phyloP scores from a whole-genome alignment of 2,888 invertebrate species.

The Hirudinaria manillensis region DNA sequence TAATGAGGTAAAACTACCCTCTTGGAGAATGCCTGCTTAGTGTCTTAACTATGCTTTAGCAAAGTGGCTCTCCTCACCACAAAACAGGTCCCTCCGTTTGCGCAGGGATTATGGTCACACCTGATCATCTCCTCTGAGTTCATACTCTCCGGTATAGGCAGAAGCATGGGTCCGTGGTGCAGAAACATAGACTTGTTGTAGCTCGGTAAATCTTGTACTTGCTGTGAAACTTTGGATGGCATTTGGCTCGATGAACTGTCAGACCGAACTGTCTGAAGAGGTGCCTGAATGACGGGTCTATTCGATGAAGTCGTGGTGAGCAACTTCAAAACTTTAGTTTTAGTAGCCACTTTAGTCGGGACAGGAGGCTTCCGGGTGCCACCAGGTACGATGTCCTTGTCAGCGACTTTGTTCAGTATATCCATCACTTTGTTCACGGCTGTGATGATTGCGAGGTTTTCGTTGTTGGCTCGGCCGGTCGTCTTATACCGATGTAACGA shows the following conservation, averaged over 20 bases:
- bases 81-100: conserved; percentile 7
- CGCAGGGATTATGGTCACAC: neutral
- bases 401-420: neutral
- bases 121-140: neutral
- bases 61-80: neutral
- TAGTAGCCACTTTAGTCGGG: too few relatives aligned
- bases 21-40: too few relatives aligned
- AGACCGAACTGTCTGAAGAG: too few relatives aligned
- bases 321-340: too few relatives aligned
- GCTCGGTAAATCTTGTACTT: neutral
- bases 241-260: too few relatives aligned
- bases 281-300: too few relatives aligned
- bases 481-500: neutral
- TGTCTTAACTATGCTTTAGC: too few relatives aligned
- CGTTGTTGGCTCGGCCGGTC: neutral
- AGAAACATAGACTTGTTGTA: too few relatives aligned
- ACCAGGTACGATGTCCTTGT: neutral
- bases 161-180: neutral
- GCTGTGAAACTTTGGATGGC: neutral
- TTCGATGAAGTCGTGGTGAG: too few relatives aligned
- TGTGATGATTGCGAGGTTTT: neutral
- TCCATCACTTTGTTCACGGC: conserved; percentile 8
- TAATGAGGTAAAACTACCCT: too few relatives aligned
- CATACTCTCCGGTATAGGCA: neutral
- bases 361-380: neutral